These are phyloP conservation scores for Alviniconcha strummeri DNA, from an alignment of 2,888 invertebrate genomes.

Conservation along the genomic window DNA sequence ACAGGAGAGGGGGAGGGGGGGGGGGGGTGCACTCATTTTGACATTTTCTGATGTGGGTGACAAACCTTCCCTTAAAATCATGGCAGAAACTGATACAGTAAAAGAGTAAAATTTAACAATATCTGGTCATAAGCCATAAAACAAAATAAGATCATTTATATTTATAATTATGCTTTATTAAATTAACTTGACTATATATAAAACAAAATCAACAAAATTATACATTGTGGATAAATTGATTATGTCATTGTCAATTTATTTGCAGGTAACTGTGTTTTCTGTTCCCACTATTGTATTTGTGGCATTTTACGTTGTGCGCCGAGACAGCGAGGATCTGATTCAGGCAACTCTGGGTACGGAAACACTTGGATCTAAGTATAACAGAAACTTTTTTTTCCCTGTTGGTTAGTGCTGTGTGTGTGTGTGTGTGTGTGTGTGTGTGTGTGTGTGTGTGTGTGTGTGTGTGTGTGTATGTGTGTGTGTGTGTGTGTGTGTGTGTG, in stretches of 20 bases:
- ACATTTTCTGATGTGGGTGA: too few species aligned
- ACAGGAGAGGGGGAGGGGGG: too few species aligned
- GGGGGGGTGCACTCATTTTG: too few species aligned
- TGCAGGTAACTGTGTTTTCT: constrained; percentile 78
- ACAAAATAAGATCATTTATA: background rate
- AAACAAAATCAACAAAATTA: background rate
- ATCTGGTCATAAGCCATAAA: background rate
- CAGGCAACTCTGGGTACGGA: constrained; percentile 77
- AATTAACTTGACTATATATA: background rate
- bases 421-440: constrained; percentile 8
- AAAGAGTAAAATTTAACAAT: background rate
- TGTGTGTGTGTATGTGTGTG: background rate
- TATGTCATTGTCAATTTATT: background rate
- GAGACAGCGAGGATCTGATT: constrained; percentile 80
- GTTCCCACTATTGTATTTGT: constrained; percentile 79
- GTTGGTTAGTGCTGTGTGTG: background rate
- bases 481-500: background rate
- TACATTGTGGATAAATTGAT: background rate
- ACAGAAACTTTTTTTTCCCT: too few species aligned
- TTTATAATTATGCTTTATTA: background rate
- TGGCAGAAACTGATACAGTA: too few species aligned
- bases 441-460: background rate
- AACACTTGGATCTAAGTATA: background rate
- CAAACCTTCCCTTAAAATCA: too few species aligned
- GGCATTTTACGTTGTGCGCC: constrained; percentile 77